Conservation (phyloP, 1,140 invertebrate species). For the Melipona quadrifasciata region DNA sequence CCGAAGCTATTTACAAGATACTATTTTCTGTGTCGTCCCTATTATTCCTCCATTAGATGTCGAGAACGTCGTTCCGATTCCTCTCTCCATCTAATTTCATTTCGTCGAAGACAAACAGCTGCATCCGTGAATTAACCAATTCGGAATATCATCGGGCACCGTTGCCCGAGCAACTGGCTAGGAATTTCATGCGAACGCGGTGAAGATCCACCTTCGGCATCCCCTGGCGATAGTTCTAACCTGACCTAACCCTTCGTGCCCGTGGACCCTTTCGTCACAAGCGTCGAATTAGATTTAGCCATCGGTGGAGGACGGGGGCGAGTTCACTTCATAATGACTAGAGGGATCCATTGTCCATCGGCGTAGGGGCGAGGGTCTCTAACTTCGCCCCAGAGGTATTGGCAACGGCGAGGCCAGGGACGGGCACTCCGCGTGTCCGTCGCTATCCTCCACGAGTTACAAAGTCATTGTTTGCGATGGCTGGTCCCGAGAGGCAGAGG, state of each 20-base stretch:
- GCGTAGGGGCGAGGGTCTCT: constrained; percentile 46
- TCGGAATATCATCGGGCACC: neutral
- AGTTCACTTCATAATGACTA: constrained; percentile 70
- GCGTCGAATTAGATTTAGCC: constrained; percentile 71
- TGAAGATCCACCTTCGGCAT: neutral
- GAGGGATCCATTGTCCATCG: constrained; percentile 58
- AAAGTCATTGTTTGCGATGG: constrained; percentile 67
- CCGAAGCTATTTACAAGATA: too few species aligned
- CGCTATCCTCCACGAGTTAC: constrained; percentile 61
- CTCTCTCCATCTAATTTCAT: neutral
- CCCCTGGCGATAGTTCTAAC: neutral
- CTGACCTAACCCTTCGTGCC: constrained; percentile 56
- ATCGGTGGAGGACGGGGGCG: constrained; percentile 44
- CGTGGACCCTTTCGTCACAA: constrained; percentile 44
- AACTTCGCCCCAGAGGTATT: constrained; percentile 68
- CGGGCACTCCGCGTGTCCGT: constrained; percentile 15
- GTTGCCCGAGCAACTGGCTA: neutral
- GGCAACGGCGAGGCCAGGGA: constrained; percentile 27
- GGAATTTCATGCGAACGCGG: constrained; percentile 2
- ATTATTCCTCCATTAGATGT: neutral
- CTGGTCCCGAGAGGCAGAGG: constrained; percentile 55
- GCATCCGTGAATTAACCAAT: neutral
- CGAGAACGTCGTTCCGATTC: neutral
- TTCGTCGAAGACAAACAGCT: neutral
- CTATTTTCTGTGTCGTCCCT: too few species aligned